These are phyloP conservation scores for Neomonachus schauinslandi DNA, from an alignment of 2,113 vertebrate genomes.

Conservation along the genomic window DNA sequence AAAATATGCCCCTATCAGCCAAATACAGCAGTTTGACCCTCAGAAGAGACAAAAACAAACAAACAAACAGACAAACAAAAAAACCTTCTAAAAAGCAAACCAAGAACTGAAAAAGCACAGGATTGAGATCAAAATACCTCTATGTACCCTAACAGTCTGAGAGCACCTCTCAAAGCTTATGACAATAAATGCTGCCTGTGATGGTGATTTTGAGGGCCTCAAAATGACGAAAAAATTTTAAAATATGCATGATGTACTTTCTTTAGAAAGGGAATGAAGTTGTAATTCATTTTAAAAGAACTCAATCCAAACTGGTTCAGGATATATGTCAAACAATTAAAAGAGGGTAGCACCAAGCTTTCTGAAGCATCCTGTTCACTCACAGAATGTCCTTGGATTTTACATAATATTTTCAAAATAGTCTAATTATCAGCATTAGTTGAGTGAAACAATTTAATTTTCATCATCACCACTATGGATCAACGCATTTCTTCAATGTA, in stretches of 20 bases:
- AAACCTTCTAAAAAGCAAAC: neutral
- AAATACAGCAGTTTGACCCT: neutral
- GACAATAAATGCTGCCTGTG: neutral
- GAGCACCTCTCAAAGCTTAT: neutral
- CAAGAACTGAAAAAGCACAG: neutral
- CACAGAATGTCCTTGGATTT: neutral
- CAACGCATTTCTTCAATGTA: neutral
- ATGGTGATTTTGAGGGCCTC: neutral
- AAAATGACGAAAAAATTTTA: neutral
- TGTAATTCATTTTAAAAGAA: neutral
- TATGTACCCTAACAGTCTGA: neutral
- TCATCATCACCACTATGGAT: neutral
- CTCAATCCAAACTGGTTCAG: neutral
- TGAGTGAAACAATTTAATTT: neutral
- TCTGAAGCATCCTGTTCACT: neutral
- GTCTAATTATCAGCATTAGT: neutral
- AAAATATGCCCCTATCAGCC: neutral
- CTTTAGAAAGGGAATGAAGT: neutral
- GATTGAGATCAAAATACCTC: neutral
- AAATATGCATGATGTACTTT: neutral
- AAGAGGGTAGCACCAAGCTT: neutral
- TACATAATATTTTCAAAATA: neutral
- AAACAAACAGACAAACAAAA: neutral
- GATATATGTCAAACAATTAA: neutral
- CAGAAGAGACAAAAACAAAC: neutral